These are phyloP conservation scores for Protonemura montana DNA, from an alignment of 2,888 invertebrate genomes.

Conservation along the genomic window DNA sequence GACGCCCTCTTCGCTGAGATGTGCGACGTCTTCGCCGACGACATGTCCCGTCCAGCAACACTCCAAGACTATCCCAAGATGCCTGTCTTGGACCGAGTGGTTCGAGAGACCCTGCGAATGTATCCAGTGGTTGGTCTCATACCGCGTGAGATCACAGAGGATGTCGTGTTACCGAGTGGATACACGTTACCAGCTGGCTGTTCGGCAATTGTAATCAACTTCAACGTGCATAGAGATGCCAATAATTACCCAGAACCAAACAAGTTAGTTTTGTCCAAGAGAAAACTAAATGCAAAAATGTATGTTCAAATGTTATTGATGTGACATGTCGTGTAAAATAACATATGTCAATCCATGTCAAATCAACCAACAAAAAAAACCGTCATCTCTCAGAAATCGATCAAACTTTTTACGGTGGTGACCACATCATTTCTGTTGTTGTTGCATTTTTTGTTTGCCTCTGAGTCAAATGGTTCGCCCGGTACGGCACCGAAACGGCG, in stretches of 20 bases:
- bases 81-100: not conserved
- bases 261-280: not conserved
- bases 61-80: not conserved
- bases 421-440: too few species aligned
- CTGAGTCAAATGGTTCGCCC: too few species aligned
- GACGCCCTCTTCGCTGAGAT: not conserved
- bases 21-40: not conserved
- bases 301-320: too few species aligned
- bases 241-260: not conserved
- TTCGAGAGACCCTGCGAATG: conserved; percentile 8
- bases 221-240: not conserved
- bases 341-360: too few species aligned
- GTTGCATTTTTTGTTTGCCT: too few species aligned
- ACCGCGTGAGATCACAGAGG: not conserved
- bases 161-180: not conserved
- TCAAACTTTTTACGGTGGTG: too few species aligned
- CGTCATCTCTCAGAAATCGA: too few species aligned
- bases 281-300: too few species aligned
- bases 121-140: not conserved
- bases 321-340: too few species aligned
- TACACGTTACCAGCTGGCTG: not conserved
- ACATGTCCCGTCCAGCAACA: not conserved
- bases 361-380: too few species aligned
- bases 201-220: not conserved
- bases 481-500: too few species aligned